These are phyloP conservation scores for Helarctos malayanus DNA, from an alignment of 2,797 vertebrate genomes.

Conservation along the genomic window DNA sequence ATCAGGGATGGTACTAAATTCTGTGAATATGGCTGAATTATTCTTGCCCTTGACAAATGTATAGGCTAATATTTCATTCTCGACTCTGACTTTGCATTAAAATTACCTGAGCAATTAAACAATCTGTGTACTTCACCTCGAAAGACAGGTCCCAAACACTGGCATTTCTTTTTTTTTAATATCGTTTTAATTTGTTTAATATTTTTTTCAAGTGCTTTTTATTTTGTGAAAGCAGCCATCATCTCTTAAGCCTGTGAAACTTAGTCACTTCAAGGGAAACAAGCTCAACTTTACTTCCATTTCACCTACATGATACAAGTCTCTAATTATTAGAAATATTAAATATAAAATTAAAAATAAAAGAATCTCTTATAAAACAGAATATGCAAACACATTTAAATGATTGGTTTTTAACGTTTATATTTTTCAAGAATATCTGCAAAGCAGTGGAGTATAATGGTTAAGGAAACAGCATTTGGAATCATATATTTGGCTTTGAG, in stretches of 20 bases:
- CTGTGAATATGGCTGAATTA: conserved; percentile 12
- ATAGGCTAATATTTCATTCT: neutral
- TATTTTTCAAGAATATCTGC: neutral
- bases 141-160: neutral
- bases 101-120: neutral
- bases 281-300: neutral
- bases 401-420: neutral
- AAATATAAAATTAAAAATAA: neutral
- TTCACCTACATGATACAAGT: neutral
- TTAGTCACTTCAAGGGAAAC: neutral
- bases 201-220: neutral
- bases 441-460: neutral
- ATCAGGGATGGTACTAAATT: conserved; percentile 5
- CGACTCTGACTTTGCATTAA: neutral
- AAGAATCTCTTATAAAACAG: neutral
- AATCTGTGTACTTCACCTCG: neutral
- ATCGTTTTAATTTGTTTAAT: neutral
- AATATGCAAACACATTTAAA: neutral
- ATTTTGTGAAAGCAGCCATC: neutral
- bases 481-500: neutral
- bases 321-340: neutral
- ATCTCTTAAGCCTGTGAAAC: neutral
- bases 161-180: neutral
- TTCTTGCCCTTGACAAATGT: neutral
- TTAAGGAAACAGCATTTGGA: neutral